Evolutionary conservation across 2,888 invertebrate species (phyloP).

Genomic region (Willowsia nigromaculata): DNA sequence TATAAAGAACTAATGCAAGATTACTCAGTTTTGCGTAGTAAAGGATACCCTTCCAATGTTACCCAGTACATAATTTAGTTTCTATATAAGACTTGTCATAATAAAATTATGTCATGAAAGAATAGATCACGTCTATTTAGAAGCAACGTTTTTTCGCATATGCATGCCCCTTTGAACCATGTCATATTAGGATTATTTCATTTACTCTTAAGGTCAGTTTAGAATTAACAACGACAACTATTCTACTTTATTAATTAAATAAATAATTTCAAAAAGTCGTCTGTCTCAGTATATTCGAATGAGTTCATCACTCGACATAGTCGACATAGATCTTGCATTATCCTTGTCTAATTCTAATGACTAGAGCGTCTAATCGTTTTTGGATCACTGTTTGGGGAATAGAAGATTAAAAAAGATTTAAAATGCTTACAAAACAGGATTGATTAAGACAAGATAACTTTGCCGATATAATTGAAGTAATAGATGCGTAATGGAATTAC

Average conservation of each 20-base stretch:
- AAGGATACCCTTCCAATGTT: background rate
- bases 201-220: background rate
- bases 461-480: background rate
- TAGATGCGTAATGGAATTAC: background rate
- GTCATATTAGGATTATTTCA: background rate
- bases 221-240: background rate
- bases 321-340: no score
- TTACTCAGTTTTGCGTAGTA: background rate
- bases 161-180: background rate
- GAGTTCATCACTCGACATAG: no score
- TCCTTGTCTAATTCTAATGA: background rate
- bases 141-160: background rate
- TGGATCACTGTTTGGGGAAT: background rate
- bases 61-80: background rate
- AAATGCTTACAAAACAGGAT: background rate
- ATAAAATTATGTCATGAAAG: conserved; percentile 6
- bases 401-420: background rate
- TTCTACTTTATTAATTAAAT: conserved; percentile 22
- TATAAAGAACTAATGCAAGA: background rate
- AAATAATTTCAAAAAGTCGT: background rate
- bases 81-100: background rate
- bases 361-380: background rate
- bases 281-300: background rate
- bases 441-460: background rate
- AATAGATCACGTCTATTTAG: background rate